These are phyloP conservation scores for Hydractinia symbiolongicarpus DNA, from an alignment of 30 jellyfish, hydroid and myxozoan species.

Conservation along the genomic window DNA sequence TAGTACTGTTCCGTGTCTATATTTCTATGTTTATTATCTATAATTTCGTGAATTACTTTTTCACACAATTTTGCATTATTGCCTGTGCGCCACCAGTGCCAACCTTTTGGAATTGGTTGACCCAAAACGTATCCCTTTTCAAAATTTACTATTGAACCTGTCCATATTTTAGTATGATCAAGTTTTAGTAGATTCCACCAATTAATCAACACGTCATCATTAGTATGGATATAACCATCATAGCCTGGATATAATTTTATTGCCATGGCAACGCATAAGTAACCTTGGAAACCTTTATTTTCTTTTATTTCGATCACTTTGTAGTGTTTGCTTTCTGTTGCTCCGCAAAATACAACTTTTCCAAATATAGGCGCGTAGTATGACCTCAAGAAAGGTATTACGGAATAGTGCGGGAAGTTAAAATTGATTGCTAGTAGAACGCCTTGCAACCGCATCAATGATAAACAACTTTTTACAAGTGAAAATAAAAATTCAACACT, in stretches of 20 bases:
- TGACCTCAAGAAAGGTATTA: slow-evolving; percentile 26
- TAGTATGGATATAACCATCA: slow-evolving; percentile 45
- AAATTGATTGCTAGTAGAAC: slow-evolving; percentile 55
- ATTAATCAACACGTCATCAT: slow-evolving; percentile 58
- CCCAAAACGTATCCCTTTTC: not conserved
- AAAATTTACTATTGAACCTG: slow-evolving; percentile 17
- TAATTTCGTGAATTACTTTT: slow-evolving; percentile 16
- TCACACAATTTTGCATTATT: slow-evolving; percentile 35
- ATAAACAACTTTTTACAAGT: too few species aligned
- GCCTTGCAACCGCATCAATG: not conserved
- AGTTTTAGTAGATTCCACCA: slow-evolving; percentile 51
- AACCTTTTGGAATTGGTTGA: not conserved
- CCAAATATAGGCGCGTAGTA: slow-evolving; percentile 39
- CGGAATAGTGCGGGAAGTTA: slow-evolving; percentile 45
- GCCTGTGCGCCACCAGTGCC: slow-evolving; percentile 32
- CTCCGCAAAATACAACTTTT: slow-evolving; percentile 52
- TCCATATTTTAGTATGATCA: slow-evolving; percentile 45
- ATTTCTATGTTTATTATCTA: not conserved
- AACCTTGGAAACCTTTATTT: slow-evolving; percentile 54
- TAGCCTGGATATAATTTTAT: slow-evolving; percentile 32
- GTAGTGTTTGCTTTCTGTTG: slow-evolving; percentile 23
- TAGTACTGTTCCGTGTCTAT: not conserved
- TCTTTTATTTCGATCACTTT: slow-evolving; percentile 3
- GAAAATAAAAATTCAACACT: too few species aligned
- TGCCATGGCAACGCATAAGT: slow-evolving; percentile 50